Percentiles rank a stretch among this genome's conserved stretches.
Evolutionary conservation across 2,113 vertebrate genomes (phyloP).

Genomic region (Triplophysa tibetana): DNA sequence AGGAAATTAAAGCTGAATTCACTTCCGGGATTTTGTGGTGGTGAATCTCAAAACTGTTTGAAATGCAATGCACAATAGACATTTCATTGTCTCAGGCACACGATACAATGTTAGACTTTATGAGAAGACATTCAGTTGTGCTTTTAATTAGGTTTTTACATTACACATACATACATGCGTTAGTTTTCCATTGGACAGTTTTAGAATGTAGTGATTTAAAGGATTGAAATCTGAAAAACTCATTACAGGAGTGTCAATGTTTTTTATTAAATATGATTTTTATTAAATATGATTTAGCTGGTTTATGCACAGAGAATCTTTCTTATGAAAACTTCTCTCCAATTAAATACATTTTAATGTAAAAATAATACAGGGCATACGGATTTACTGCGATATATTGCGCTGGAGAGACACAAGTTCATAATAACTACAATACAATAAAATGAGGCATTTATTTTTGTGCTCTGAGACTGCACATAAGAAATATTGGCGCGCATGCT

Average conservation of each 20-base stretch:
- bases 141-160: background rate
- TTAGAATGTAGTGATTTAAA: conserved; percentile 14
- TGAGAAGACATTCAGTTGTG: background rate
- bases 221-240: conserved; percentile 14
- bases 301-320: conserved; percentile 27
- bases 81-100: background rate
- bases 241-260: background rate
- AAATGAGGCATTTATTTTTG: conserved; percentile 4
- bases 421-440: conserved; percentile 20
- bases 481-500: background rate
- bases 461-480: background rate
- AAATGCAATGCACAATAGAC: conserved; percentile 4
- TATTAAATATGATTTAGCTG: conserved; percentile 28
- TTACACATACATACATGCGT: background rate
- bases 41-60: background rate
- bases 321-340: conserved; percentile 12
- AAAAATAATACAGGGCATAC: background rate
- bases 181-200: background rate
- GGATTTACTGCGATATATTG: conserved; percentile 22
- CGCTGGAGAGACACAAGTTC: conserved; percentile 23
- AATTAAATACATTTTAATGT: conserved; percentile 30
- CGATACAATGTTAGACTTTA: too few species aligned
- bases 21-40: background rate
- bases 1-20: conserved; percentile 17
- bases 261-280: conserved; percentile 25